phyloP scores from a whole-genome alignment of 1,140 invertebrate genomes.

The Formica exsecta region DNA sequence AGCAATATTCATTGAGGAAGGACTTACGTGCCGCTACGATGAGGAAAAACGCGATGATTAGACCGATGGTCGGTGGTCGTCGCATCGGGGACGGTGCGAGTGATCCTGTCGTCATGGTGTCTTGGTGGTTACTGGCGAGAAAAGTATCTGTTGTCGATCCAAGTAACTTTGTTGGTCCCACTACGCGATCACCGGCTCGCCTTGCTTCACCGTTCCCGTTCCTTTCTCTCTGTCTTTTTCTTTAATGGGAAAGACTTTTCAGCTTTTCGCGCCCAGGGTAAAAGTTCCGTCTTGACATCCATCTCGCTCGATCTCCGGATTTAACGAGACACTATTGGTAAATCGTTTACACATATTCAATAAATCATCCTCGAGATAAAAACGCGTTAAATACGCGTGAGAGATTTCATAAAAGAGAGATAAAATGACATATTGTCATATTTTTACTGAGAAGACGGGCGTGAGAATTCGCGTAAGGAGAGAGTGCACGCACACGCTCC shows the following conservation, averaged over 20 bases:
- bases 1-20: constrained; percentile 1
- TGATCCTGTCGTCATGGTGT: constrained; percentile 85
- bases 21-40: constrained; percentile 82
- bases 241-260: constrained; percentile 49
- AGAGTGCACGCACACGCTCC: constrained; percentile 4
- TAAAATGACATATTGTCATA: neutral
- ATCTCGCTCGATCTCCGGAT: too few species aligned
- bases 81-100: constrained; percentile 79
- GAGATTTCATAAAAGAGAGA: too few species aligned
- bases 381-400: too few species aligned
- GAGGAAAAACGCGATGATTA: constrained; percentile 79
- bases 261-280: constrained; percentile 43
- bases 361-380: neutral
- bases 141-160: constrained; percentile 81
- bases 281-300: constrained; percentile 36
- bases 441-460: neutral
- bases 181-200: constrained; percentile 79
- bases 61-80: constrained; percentile 75
- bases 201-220: constrained; percentile 73
- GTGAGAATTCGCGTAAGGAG: constrained; percentile 20
- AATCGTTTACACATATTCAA: neutral
- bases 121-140: constrained; percentile 85
- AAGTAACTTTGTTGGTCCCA: constrained; percentile 83
- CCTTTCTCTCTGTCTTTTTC: constrained; percentile 53
- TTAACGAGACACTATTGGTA: neutral